These are phyloP conservation scores for Temnothorax ravouxi DNA, from an alignment of 2,888 invertebrate genomes.

Conservation along the genomic window DNA sequence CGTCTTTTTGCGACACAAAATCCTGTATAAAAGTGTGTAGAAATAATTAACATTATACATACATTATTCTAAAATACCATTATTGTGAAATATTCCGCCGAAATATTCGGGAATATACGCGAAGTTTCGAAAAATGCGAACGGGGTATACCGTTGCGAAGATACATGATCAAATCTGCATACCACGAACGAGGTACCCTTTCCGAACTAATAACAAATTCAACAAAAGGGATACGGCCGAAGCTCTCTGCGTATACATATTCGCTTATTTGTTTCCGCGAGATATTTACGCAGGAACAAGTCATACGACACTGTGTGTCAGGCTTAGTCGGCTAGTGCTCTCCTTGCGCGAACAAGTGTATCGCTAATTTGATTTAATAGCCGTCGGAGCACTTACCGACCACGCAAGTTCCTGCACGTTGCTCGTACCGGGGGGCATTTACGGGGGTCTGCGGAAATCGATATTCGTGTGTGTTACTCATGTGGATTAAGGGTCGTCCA, in stretches of 20 bases:
- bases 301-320: conserved; percentile 9
- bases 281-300: background rate
- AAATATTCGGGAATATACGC: background rate
- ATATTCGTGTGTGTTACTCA: conserved; percentile 47
- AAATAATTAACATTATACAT: background rate
- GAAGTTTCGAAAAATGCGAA: background rate
- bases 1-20: background rate
- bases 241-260: background rate
- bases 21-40: background rate
- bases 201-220: conserved; percentile 9
- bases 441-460: conserved; percentile 55
- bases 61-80: conserved; percentile 1
- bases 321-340: background rate
- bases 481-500: conserved; percentile 9
- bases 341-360: conserved; percentile 47
- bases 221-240: background rate
- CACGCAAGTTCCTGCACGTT: conserved; percentile 45
- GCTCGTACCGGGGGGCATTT: conserved; percentile 54
- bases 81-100: conserved; percentile 9
- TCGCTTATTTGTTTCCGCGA: background rate
- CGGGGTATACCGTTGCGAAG: background rate
- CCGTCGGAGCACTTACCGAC: conserved; percentile 59
- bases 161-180: background rate
- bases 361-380: conserved; percentile 64
- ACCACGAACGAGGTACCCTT: background rate